Conservation (phyloP, 2,113 vertebrate genomes). For the Eudorcas thomsonii region DNA sequence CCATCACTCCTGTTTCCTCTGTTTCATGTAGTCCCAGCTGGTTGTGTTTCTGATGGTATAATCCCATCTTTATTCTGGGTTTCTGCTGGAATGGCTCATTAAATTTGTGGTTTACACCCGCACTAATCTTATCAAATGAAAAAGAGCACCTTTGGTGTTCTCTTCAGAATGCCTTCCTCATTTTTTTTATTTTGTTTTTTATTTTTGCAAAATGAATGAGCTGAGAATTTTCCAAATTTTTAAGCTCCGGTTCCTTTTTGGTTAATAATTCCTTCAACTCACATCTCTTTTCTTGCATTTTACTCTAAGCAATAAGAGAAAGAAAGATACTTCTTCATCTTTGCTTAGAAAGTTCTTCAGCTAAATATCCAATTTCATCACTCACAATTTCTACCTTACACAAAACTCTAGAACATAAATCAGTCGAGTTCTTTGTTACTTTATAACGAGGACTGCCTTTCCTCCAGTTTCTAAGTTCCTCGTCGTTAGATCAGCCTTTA, state of each 20-base stretch:
- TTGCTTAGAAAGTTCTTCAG: neutral
- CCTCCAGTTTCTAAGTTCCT: neutral
- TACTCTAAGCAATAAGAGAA: neutral
- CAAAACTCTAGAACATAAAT: neutral
- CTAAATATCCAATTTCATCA: neutral
- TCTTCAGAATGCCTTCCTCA: neutral
- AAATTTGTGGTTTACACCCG: neutral
- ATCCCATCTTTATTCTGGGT: neutral
- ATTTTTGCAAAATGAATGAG: neutral
- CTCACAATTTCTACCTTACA: neutral
- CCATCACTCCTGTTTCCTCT: neutral
- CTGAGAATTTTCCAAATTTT: neutral
- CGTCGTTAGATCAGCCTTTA: neutral
- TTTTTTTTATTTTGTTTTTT: neutral
- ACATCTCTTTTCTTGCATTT: neutral
- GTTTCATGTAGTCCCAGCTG: neutral
- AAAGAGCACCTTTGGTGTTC: neutral
- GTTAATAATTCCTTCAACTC: neutral
- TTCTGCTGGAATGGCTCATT: neutral
- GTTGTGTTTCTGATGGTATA: neutral
- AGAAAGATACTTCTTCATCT: neutral
- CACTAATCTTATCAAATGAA: neutral
- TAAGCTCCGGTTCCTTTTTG: neutral
- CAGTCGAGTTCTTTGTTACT: neutral
- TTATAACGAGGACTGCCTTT: neutral